These are phyloP conservation scores for Amphipyra berbera DNA, from an alignment of 2,888 invertebrate species.

Conservation along the genomic window DNA sequence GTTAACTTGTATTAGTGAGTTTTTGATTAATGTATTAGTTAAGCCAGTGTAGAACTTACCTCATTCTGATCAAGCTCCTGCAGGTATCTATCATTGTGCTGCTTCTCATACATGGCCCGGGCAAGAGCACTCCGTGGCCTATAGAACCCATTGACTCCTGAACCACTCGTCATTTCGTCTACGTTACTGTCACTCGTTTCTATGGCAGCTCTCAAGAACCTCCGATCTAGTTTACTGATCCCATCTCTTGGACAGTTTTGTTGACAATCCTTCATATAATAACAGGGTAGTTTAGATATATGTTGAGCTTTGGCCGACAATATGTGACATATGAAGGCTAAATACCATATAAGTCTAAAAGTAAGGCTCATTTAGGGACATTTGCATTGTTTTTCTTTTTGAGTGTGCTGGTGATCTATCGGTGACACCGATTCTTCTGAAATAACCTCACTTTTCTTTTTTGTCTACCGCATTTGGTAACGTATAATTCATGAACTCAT, in stretches of 20 bases:
- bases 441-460: slow-evolving; percentile 56
- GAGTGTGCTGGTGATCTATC: slow-evolving; percentile 37
- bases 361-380: slow-evolving; percentile 66
- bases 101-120: slow-evolving; percentile 93
- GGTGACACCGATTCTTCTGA: slow-evolving; percentile 38
- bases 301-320: slow-evolving; percentile 55
- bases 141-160: slow-evolving; percentile 85
- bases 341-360: slow-evolving; percentile 57
- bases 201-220: slow-evolving; percentile 49
- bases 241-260: slow-evolving; percentile 68
- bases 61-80: slow-evolving; percentile 92
- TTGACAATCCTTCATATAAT: slow-evolving; percentile 74
- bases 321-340: slow-evolving; percentile 56
- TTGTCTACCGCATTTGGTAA: slow-evolving; percentile 21
- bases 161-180: slow-evolving; percentile 74
- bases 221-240: slow-evolving; percentile 56
- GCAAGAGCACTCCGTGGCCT: slow-evolving; percentile 93
- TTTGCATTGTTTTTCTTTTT: slow-evolving; percentile 51
- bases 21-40: neutral
- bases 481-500: slow-evolving; percentile 8
- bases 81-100: slow-evolving; percentile 92
- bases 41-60: slow-evolving; percentile 84
- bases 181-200: slow-evolving; percentile 51
- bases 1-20: neutral
- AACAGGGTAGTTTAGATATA: slow-evolving; percentile 73